Evolutionary conservation across 2,888 invertebrate species (phyloP), one percentile per base, ranked within the genome.

Genomic region (Chrysolina haemoptera): DNA sequence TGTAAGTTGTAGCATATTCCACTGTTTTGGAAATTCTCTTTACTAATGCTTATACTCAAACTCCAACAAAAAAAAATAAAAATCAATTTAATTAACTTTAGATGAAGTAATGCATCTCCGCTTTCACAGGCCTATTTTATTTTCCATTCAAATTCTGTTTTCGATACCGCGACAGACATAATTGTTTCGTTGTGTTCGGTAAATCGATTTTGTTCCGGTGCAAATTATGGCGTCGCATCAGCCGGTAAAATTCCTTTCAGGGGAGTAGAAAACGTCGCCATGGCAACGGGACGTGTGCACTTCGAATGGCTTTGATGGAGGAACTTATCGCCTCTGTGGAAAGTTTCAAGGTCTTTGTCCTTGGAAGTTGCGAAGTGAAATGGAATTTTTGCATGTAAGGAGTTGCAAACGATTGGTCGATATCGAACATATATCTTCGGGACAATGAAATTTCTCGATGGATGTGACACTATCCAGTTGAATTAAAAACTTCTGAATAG

Each of bases 151-250:
- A 9, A n/a, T 59, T 8, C 35, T 4, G 14, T 59, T 59, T n/a
- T 10, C n/a, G 50, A 59, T 16, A n/a, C 9, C 67, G 46, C 16
- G 20, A 63, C 70, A 70, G 63, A 70, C 53, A 53, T n/a, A 53
- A 48, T 63, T 53, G 40, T 63, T 41, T 22, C n/a, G 41, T 71
- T 62, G 40, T 62, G 22, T 66, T 20, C 66, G 55, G 62, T 20
- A 65, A 76, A 76, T 76, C 73, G 76, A 76, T 73, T 69, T 69
- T 63, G 72, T 66, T 72, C 55, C 68, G 65, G 46, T 62, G 48
- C 55, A 68, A 76, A 76, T 73, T 76, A 76, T 53, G 66, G 68
- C 48, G 62, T 66, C 68, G 71, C 35, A 46, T 65, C 69, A 67
- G 68, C 73, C 59, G 66, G 65, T 18, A 62, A 43, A 46, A 69